A percentile compares a stretch with the other conserved stretches of the same genome.
These are phyloP conservation scores for Perodicticus potto DNA, from an alignment of 2,797 vertebrate species.

Conservation along the genomic window DNA sequence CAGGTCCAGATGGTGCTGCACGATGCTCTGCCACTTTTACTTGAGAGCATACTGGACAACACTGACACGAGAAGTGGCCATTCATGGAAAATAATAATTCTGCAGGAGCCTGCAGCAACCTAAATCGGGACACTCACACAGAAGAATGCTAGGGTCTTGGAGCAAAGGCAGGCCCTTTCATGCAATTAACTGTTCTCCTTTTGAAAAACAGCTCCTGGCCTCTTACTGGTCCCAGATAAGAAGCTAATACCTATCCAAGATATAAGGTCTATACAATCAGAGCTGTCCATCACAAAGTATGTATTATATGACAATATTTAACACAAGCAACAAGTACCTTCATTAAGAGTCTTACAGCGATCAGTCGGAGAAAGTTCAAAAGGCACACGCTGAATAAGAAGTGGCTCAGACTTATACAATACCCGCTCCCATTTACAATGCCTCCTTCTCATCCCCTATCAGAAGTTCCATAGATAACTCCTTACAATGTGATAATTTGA, in stretches of 20 bases:
- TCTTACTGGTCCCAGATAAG: neutral
- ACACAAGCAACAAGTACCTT: neutral
- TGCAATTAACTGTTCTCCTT: neutral
- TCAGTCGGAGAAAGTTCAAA: neutral
- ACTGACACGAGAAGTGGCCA: neutral
- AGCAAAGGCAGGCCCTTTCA: neutral
- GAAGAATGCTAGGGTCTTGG: neutral
- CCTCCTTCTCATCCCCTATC: neutral
- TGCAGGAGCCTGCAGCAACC: neutral
- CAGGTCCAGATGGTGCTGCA: neutral
- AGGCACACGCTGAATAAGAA: neutral
- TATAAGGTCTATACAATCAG: neutral
- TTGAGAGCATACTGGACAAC: neutral
- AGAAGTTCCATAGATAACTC: neutral
- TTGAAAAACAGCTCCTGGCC: neutral
- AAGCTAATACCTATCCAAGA: neutral
- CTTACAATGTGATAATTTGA: neutral
- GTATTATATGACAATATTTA: neutral
- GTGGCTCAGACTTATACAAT: neutral
- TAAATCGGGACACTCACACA: neutral
- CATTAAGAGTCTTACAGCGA: neutral
- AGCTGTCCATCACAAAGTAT: neutral
- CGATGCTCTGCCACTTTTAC: neutral
- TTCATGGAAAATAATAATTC: neutral
- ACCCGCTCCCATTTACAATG: neutral